Evolutionary conservation across 2,888 invertebrate species (phyloP).

Genomic region (Spodoptera exigua): DNA sequence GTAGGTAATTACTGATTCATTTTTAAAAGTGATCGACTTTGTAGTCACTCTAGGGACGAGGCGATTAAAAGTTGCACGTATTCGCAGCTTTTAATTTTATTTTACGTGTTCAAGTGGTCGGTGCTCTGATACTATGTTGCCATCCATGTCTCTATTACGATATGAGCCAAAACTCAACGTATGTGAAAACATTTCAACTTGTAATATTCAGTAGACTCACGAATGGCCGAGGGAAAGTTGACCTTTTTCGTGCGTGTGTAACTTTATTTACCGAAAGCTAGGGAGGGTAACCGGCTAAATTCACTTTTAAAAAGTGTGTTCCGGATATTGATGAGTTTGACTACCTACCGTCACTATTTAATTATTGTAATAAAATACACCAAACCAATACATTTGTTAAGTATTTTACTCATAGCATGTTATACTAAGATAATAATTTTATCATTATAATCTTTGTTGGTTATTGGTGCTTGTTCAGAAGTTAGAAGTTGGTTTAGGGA

Average conservation of each 20-base stretch:
- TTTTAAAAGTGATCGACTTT: constrained; percentile 35
- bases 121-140: too few species aligned
- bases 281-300: constrained; percentile 53
- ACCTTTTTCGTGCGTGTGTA: constrained; percentile 56
- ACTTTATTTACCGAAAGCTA: constrained; percentile 58
- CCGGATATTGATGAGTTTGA: constrained; percentile 55
- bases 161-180: too few species aligned
- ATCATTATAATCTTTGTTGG: constrained; percentile 72
- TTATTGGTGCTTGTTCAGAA: constrained; percentile 77
- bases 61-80: too few species aligned
- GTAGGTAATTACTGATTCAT: constrained; percentile 37
- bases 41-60: not conserved
- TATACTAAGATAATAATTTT: constrained; percentile 66
- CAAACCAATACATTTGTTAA: too few species aligned
- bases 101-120: too few species aligned
- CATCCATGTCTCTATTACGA: too few species aligned
- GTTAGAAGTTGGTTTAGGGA: constrained; percentile 82
- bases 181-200: too few species aligned
- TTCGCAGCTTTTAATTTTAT: too few species aligned
- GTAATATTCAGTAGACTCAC: constrained; percentile 42
- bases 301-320: constrained; percentile 56
- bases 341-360: too few species aligned
- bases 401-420: constrained; percentile 29
- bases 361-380: too few species aligned
- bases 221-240: constrained; percentile 44